A percentile compares a stretch with the other conserved stretches of the same genome.
phyloP scores from a whole-genome alignment of 1,140 invertebrate genomes.

The Apocrypta bakeri region DNA sequence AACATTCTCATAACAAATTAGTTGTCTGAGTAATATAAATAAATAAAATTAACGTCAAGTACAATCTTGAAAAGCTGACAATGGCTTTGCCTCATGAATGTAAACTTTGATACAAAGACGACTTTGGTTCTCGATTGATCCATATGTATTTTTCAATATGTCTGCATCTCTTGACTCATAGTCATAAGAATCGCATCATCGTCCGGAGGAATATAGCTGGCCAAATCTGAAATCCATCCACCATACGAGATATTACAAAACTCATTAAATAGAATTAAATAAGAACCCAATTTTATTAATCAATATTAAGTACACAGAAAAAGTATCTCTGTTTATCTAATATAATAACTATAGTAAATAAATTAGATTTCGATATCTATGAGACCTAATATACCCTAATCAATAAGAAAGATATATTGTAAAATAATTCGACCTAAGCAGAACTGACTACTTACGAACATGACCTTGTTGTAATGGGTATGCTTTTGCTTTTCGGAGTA shows the following conservation, averaged over 20 bases:
- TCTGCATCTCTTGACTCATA: slow-evolving; percentile 71
- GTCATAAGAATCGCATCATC: slow-evolving; percentile 77
- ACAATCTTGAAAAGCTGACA: slow-evolving; percentile 16
- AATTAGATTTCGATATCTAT: too few relatives aligned
- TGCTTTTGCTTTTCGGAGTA: slow-evolving; percentile 68
- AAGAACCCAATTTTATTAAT: slow-evolving; percentile 25
- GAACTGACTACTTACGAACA: slow-evolving; percentile 75
- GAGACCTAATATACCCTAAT: too few relatives aligned
- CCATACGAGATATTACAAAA: slow-evolving; percentile 15
- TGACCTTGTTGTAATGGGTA: slow-evolving; percentile 66
- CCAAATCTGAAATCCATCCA: slow-evolving; percentile 68
- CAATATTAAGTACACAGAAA: too few relatives aligned
- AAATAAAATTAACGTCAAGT: slow-evolving; percentile 5
- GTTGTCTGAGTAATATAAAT: background rate
- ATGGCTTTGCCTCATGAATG: background rate
- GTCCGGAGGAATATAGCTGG: slow-evolving; percentile 76
- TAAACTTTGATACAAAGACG: slow-evolving; percentile 18
- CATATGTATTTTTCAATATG: slow-evolving; percentile 58
- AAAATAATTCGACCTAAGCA: too few relatives aligned
- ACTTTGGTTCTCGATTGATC: slow-evolving; percentile 20
- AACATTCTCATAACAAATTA: slow-evolving; percentile 16
- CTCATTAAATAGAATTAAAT: background rate
- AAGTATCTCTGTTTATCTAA: too few relatives aligned
- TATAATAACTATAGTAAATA: too few relatives aligned
- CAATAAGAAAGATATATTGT: too few relatives aligned